These are phyloP conservation scores for Pemphigus obesinymphae DNA, from an alignment of 1,140 invertebrate species.

Conservation along the genomic window DNA sequence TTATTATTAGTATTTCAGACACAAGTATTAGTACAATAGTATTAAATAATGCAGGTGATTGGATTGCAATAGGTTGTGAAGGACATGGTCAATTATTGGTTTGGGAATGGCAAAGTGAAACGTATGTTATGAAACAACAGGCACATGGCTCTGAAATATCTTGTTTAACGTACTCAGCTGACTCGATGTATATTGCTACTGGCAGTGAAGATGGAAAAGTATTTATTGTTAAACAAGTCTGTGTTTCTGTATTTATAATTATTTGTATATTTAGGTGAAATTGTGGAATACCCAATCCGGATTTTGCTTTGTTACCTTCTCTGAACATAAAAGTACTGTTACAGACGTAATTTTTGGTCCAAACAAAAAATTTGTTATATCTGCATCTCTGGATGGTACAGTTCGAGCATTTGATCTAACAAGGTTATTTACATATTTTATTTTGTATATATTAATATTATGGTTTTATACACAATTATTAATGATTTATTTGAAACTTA, in stretches of 20 bases:
- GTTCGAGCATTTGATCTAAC: conserved; percentile 90
- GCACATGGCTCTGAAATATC: conserved; percentile 87
- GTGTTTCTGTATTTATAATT: background rate
- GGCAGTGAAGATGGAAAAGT: conserved; percentile 93
- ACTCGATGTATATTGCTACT: conserved; percentile 84
- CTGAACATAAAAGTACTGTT: conserved; percentile 78
- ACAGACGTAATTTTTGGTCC: conserved; percentile 78
- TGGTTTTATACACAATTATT: no score
- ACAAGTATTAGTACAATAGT: conserved; percentile 73
- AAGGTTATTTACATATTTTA: no score
- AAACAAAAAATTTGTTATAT: conserved; percentile 87
- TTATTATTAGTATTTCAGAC: conserved; percentile 65
- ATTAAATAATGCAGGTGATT: conserved; percentile 85
- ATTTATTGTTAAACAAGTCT: background rate
- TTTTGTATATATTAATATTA: no score
- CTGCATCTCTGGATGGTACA: conserved; percentile 89
- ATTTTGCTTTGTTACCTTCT: conserved; percentile 94
- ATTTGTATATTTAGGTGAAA: conserved; percentile 62
- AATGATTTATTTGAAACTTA: no score
- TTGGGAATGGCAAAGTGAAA: conserved; percentile 99
- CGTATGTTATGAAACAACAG: conserved; percentile 96
- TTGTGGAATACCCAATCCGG: conserved; percentile 86
- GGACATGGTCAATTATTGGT: conserved; percentile 85
- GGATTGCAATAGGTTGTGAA: conserved; percentile 85
- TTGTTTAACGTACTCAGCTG: conserved; percentile 82